Base-by-base conservation (phyloP, 2,113 vertebrate species). In the Poeciliopsis prolifica region DNA sequence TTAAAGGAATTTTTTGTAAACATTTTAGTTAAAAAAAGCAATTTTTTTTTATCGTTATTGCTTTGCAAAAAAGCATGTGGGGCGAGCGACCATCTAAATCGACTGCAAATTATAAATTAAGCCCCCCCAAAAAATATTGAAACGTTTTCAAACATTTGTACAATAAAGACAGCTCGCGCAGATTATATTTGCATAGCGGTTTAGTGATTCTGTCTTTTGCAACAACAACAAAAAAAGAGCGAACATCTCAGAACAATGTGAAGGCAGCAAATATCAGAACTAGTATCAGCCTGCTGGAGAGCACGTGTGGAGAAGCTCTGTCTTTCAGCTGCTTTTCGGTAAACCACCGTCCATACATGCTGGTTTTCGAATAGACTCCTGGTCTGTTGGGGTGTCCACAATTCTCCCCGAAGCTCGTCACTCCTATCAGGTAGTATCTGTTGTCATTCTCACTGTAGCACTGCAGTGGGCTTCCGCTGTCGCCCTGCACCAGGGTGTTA, bases 401-500 rank as follows among this genome's bases (percentile, higher is more conserved):
- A 48, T 89, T 83, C 0, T 84, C 42, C 10, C 95, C 95, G 73
- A 94, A 95, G 86, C 94, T 95, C 0, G 94, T 95, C 77, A 96
- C 60, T 19, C 95, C 94, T 0, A 94, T 83, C 28, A 93, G 26
- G 77, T 94, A 94, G 72, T 93, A 96, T 63, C 81, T 67, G 11
- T 90, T 80, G 1, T 82, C 67, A 5, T 29, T 40, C 40, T 84
- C 85, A 22, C 92, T 93, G 85, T 86, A 93, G 85, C 95, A 96
- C 87, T 95, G 92, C 69, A 96, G 90, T 22, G 95, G 95, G 11
- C 95, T 95, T 0, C 95, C 95, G 1, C 94, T 95, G 88, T 96
- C 95, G 13, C 95, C 94, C 95, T 95, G 78, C 72, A 64, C 15
- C 37, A 17, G 60, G 0, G 11, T 54, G 44, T 69, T 64, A 40